Evolutionary conservation across 2,797 vertebrate species (phyloP).

Genomic region (Ispidina lecontei): DNA sequence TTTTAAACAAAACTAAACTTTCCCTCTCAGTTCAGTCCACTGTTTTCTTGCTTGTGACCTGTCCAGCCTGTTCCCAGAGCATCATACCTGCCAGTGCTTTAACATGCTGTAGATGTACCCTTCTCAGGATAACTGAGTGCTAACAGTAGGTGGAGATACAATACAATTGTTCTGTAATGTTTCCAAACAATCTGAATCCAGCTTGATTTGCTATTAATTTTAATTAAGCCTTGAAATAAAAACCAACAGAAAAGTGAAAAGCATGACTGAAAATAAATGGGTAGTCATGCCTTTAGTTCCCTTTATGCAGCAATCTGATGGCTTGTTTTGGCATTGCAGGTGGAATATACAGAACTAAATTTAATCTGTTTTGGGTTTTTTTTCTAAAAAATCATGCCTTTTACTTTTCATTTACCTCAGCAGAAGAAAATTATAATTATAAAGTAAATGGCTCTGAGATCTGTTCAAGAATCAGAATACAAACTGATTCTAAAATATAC

Average conservation of each 20-base stretch:
- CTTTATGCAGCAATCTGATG: conserved; percentile 21
- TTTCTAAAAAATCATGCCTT: neutral
- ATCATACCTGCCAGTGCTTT: neutral
- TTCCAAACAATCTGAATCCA: conserved; percentile 42
- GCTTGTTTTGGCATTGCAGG: conserved; percentile 29
- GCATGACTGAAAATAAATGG: conserved; percentile 21
- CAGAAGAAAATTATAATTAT: neutral
- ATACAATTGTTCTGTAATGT: conserved; percentile 35
- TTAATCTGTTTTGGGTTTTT: neutral
- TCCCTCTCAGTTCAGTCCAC: neutral
- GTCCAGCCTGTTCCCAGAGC: neutral
- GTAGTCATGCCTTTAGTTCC: conserved; percentile 11
- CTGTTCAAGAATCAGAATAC: neutral
- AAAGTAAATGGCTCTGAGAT: neutral
- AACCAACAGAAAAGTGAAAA: conserved; percentile 41
- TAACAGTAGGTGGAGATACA: conserved; percentile 73
- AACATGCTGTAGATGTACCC: neutral
- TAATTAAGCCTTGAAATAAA: conserved; percentile 62
- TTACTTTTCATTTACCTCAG: neutral
- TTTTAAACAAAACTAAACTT: neutral
- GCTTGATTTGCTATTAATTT: conserved; percentile 52
- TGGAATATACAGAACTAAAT: neutral
- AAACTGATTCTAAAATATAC: neutral
- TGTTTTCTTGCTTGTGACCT: neutral
- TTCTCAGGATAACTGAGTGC: conserved; percentile 25